Conservation (phyloP, 2,888 invertebrate species). For the Exocentrus adspersus region DNA sequence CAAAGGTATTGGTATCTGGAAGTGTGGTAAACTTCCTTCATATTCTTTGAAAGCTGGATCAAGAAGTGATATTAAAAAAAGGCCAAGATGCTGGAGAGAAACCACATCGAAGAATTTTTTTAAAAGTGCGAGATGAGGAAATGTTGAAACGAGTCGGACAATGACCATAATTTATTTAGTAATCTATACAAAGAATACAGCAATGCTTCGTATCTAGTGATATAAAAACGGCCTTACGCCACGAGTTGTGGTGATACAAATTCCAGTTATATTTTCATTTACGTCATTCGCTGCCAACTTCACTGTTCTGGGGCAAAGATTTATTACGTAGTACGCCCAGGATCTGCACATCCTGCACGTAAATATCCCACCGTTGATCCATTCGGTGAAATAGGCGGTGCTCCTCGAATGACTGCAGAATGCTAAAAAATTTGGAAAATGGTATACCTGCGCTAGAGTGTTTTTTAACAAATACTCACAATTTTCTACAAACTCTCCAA, state of each 20-base stretch:
- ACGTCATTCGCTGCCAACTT: slow-evolving; percentile 43
- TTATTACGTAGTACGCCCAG: slow-evolving; percentile 17
- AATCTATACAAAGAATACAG: not conserved
- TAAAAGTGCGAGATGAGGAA: too few relatives aligned
- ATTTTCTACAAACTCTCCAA: slow-evolving; percentile 45
- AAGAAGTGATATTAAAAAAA: too few relatives aligned
- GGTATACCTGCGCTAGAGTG: too few relatives aligned
- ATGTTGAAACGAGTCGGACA: too few relatives aligned
- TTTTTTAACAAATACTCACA: slow-evolving; percentile 42
- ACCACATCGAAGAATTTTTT: too few relatives aligned
- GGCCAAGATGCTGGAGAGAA: too few relatives aligned
- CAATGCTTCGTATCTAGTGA: not conserved
- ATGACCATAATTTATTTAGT: too few relatives aligned
- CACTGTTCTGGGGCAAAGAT: slow-evolving; percentile 34
- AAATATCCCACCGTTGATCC: slow-evolving; percentile 45
- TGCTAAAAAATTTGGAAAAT: slow-evolving; percentile 37
- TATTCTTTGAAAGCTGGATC: too few relatives aligned
- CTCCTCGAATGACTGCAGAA: slow-evolving; percentile 51
- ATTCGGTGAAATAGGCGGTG: slow-evolving; percentile 46
- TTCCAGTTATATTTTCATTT: slow-evolving; percentile 39
- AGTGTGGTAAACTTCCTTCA: too few relatives aligned
- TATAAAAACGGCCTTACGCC: not conserved
- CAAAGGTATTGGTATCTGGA: too few relatives aligned
- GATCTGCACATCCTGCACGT: slow-evolving; percentile 42
- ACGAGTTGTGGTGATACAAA: slow-evolving; percentile 43